Evolutionary conservation across 1,140 invertebrate species (phyloP), one percentile per base, ranked within the genome.

Genomic region (Drosophila murphyi): DNA sequence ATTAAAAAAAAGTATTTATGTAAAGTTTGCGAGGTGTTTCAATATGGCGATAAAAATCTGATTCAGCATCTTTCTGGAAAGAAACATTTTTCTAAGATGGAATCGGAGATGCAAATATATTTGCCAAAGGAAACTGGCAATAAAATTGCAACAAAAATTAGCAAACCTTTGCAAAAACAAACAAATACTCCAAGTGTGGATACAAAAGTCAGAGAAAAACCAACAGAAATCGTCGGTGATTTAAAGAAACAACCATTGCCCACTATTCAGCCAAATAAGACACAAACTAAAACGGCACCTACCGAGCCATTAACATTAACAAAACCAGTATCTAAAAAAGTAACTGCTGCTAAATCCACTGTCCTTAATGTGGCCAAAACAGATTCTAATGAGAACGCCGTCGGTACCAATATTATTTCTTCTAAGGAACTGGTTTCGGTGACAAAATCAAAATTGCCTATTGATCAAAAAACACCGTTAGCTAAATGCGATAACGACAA

Each of bases 1-100:
- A 20, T 5, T 3, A 69, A 48, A 34, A 86, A 65, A 34, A 31
- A 59, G 43, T 83, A 79, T 31, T 10, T 47, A 5, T 91, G 89
- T 32, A 76, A 73, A 37, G 37, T 83, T 52, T 91, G 89, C 62
- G 29, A 45, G 4, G 80, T 91, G 4, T 54, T 69, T 6, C 76
- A 89, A 45, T 80, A 52, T 45, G 82, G 75, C 31, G 77, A 78
- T 6, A 83, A 83, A 20, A 91, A 89, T 60, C 69, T 89, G 29
- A 76, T 80, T 41, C 70, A 70, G 12, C 89, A 91, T 43, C 34
- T 91, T 3, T 28, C 37, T 74, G 89, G 90, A 2, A 91, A 77
- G 35, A 91, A 78, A 57, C 90, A 91, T 72, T 63, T 68, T 60
- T 1, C 20, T 2, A 62, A 65, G 8, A 68, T 91, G 71, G 35